Percentiles rank a stretch among this genome's conserved stretches.
These are phyloP conservation scores for Oncorhynchus nerka DNA, from an alignment of 2,113 vertebrate genomes.

Conservation along the genomic window DNA sequence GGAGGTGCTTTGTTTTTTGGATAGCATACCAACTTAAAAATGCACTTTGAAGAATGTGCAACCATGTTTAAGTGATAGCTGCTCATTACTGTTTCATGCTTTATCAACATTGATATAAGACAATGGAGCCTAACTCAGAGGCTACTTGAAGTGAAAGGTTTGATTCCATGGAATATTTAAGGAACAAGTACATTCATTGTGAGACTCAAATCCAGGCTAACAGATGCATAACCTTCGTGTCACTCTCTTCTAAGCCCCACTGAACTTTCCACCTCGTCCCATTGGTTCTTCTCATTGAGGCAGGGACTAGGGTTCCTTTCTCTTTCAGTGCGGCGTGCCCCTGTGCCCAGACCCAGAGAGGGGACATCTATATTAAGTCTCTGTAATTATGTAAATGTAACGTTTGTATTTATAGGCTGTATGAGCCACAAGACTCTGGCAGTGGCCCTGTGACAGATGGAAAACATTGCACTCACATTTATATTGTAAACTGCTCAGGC, in stretches of 20 bases:
- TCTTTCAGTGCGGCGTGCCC: conserved; percentile 40
- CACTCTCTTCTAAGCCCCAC: background rate
- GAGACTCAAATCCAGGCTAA: background rate
- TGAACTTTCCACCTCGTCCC: background rate
- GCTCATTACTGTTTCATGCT: too few relatives aligned
- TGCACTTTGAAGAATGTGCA: background rate
- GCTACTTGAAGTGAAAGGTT: background rate
- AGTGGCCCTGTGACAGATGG: conserved; percentile 71
- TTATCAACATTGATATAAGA: background rate
- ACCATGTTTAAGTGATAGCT: too few relatives aligned
- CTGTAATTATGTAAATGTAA: conserved; percentile 77
- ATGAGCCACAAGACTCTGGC: conserved; percentile 75
- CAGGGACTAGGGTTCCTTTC: conserved; percentile 1
- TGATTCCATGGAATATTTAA: background rate
- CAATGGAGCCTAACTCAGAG: background rate
- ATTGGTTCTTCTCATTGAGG: background rate
- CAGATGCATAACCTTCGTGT: background rate
- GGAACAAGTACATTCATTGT: background rate
- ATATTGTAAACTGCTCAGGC: conserved; percentile 46
- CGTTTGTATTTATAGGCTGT: conserved; percentile 84
- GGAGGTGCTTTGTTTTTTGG: background rate
- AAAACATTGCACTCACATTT: conserved; percentile 64
- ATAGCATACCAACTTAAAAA: background rate
- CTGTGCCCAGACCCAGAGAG: conserved; percentile 37
- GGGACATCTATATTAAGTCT: conserved; percentile 76